These are phyloP conservation scores for Brachyptera putata DNA, from an alignment of 2,888 invertebrate species.

Conservation along the genomic window DNA sequence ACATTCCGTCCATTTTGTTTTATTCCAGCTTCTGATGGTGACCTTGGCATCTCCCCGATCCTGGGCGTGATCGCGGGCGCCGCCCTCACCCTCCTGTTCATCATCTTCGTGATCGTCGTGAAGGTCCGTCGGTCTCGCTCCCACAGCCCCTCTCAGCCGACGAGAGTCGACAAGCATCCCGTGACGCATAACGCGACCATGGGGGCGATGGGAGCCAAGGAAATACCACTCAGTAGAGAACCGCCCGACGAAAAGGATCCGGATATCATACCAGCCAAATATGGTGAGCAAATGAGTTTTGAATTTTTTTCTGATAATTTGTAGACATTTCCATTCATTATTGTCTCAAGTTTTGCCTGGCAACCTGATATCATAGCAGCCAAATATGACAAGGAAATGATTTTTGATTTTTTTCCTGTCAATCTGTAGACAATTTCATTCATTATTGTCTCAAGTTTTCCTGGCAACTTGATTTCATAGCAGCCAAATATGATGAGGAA, in stretches of 20 bases:
- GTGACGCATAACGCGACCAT: slow-evolving; percentile 40
- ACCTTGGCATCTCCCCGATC: slow-evolving; percentile 52
- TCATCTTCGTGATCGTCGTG: slow-evolving; percentile 50
- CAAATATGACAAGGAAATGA: slow-evolving; percentile 61
- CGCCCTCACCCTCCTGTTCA: slow-evolving; percentile 50
- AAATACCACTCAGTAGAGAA: slow-evolving; percentile 41
- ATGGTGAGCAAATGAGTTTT: slow-evolving; percentile 57
- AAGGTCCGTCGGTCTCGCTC: slow-evolving; percentile 46
- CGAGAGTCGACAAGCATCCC: slow-evolving; percentile 40
- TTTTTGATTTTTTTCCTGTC: too few species aligned
- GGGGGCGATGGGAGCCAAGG: slow-evolving; percentile 19
- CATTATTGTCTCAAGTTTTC: slow-evolving; percentile 48
- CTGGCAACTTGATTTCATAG: slow-evolving; percentile 69
- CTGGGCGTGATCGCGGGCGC: slow-evolving; percentile 54
- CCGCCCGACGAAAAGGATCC: slow-evolving; percentile 59
- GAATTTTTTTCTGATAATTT: too few species aligned
- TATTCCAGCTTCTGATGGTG: slow-evolving; percentile 54
- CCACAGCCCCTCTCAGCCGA: slow-evolving; percentile 42
- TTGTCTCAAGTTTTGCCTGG: slow-evolving; percentile 51
- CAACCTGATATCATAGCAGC: slow-evolving; percentile 74
- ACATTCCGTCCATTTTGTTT: too few species aligned
- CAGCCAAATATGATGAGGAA: slow-evolving; percentile 64
- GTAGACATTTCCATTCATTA: slow-evolving; percentile 37
- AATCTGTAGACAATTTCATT: slow-evolving; percentile 31
- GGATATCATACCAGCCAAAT: slow-evolving; percentile 71